These are phyloP conservation scores for Dromiciops gliroides DNA, from an alignment of 2,113 vertebrate species.

Conservation along the genomic window DNA sequence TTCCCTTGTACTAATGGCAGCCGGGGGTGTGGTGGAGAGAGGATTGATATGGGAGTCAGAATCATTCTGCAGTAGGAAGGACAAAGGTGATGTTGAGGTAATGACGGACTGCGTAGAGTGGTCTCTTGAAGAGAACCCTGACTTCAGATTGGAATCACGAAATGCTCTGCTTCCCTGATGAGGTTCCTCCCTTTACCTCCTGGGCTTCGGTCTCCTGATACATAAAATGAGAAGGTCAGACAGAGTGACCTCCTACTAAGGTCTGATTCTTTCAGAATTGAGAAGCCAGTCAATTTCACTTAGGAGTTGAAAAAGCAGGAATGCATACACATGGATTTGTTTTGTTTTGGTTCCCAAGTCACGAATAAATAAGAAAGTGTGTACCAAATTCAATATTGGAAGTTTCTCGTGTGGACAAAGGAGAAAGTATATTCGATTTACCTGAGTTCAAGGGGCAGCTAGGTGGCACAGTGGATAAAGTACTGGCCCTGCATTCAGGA, in stretches of 20 bases:
- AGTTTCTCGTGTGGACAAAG: neutral
- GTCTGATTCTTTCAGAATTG: neutral
- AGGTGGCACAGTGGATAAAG: no score
- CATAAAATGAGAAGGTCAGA: neutral
- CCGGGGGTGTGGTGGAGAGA: neutral
- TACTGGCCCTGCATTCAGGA: no score
- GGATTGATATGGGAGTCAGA: neutral
- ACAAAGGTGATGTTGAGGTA: neutral
- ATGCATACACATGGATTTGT: neutral
- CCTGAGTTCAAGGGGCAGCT: neutral
- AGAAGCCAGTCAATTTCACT: neutral
- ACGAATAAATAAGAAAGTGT: neutral
- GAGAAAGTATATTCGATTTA: neutral
- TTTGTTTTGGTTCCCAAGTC: neutral
- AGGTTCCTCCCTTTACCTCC: neutral
- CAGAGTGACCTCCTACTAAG: neutral
- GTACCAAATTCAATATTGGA: neutral
- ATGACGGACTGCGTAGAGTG: neutral
- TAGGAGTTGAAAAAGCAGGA: neutral
- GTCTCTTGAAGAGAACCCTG: neutral
- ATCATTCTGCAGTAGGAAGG: neutral
- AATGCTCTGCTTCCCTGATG: neutral
- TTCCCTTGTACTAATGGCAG: neutral
- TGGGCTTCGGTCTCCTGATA: constrained; percentile 6
- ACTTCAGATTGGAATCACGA: neutral